Evolutionary conservation across 2,797 vertebrate genomes (phyloP).

Genomic region (Sylvia borin): DNA sequence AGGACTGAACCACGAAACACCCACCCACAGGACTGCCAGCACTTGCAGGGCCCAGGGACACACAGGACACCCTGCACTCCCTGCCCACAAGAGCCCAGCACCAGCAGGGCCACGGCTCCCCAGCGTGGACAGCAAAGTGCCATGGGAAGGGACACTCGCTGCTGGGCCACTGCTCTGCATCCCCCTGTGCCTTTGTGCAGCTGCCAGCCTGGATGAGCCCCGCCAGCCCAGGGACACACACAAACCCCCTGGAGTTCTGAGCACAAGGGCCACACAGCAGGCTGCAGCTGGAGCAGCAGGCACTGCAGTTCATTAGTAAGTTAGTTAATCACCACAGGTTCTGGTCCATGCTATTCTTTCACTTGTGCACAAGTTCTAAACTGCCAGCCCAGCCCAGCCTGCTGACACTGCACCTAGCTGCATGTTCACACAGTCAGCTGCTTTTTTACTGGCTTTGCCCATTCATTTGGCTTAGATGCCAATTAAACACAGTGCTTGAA

Average conservation of each 20-base stretch:
- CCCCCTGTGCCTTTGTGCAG: not conserved
- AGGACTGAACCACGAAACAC: accelerated
- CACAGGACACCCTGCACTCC: accelerated
- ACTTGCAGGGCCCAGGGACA: not conserved
- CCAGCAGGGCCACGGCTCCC: not conserved
- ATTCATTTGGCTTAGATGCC: not conserved
- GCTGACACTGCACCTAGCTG: not conserved
- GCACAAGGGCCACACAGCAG: not conserved
- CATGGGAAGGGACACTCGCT: not conserved
- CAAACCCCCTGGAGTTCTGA: not conserved
- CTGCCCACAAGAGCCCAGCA: not conserved
- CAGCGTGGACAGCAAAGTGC: not conserved
- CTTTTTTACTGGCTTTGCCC: not conserved
- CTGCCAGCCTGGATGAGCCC: not conserved
- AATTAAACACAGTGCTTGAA: not conserved
- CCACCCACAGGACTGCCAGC: accelerated
- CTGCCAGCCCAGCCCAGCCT: not conserved
- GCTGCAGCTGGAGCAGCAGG: not conserved
- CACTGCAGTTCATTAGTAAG: not conserved
- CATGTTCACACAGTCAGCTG: not conserved
- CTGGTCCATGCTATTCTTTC: not conserved
- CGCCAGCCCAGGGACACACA: not conserved
- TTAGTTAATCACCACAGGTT: not conserved
- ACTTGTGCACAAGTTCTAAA: not conserved
- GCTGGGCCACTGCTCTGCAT: not conserved